Evolutionary conservation across 2,888 invertebrate genomes (phyloP).

Genomic region (Brachylomia viminalis): DNA sequence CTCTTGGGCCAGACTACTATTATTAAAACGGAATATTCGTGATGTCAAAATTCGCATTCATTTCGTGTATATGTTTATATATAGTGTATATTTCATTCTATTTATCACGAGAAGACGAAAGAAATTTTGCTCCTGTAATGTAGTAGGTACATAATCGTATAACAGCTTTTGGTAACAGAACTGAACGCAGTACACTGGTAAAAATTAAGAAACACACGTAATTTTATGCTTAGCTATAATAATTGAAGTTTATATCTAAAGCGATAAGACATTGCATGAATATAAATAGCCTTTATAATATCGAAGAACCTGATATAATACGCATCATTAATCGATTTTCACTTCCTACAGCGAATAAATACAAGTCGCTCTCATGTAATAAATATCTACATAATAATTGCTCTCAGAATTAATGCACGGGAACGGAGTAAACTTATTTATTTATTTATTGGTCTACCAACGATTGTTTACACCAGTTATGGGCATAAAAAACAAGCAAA

Average conservation of each 20-base stretch:
- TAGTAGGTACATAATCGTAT: background rate
- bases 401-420: slow-evolving; percentile 23
- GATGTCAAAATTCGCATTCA: background rate
- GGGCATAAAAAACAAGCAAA: too few relatives aligned
- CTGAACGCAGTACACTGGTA: background rate
- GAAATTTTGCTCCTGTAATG: background rate
- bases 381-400: slow-evolving; percentile 28
- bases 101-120: background rate
- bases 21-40: background rate
- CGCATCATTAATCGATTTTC: slow-evolving; percentile 34
- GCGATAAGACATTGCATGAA: slow-evolving; percentile 18
- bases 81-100: too few relatives aligned
- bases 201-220: background rate
- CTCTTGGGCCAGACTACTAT: slow-evolving; percentile 13
- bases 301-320: slow-evolving; percentile 34
- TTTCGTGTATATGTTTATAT: background rate
- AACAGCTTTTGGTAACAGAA: slow-evolving; percentile 17
- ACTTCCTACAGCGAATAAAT: slow-evolving; percentile 38
- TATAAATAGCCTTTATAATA: slow-evolving; percentile 21
- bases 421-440: slow-evolving; percentile 26
- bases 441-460: too few relatives aligned
- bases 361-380: slow-evolving; percentile 21
- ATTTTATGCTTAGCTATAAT: slow-evolving; percentile 39
- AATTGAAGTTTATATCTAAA: slow-evolving; percentile 35
- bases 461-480: too few relatives aligned